Evolutionary conservation across 2,113 vertebrate species (phyloP), one percentile per base, ranked within the genome.

Genomic region (Scalopus aquaticus): DNA sequence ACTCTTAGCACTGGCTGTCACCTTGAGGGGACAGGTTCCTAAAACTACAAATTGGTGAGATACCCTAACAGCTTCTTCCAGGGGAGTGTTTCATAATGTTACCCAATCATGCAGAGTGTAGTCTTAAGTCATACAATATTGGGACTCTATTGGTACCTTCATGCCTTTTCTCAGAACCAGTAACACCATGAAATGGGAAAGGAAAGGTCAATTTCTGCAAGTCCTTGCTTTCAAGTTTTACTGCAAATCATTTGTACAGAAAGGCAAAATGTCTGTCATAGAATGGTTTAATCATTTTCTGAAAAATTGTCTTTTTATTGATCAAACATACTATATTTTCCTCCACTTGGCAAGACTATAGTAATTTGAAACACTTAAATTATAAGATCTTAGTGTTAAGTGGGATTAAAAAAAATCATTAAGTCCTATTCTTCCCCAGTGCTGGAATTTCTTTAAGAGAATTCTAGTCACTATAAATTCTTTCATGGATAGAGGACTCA

Each of bases 1-100:
- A 97, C 97, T 98, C 97, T 94, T 74, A 92, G 88, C 94, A 76
- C 95, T 22, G 28, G 37, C 92, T 98, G 93, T 93, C 97, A 92
- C 97, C 96, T 46, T 82, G 95, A 97, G 97, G 97, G 97, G 97
- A 97, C 97, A 97, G 98, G 96, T 98, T 90, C 1, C 79, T 39
- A 0, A 94, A 92, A 13, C 73, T 39, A 35, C 0, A 72, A 80
- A 62, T 93, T 3, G n/a, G 90, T 87, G 90, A 96, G 96, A 94
- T 95, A 87, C 13, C 69, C 28, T 30, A 89, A 94, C 93, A 87
- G 90, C 74, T 85, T 90, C 62, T 95, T 95, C 94, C 37, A 26
- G 16, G 56, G 42, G 97, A 96, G 97, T 97, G 98, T 98, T 98
- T 98, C 97, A 98, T 98, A 97, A 97, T 30, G 19, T 24, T 90